Percentiles rank a stretch among this genome's conserved stretches.
phyloP scores from a whole-genome alignment of 2,888 invertebrate genomes.

The Euproctis similis region DNA sequence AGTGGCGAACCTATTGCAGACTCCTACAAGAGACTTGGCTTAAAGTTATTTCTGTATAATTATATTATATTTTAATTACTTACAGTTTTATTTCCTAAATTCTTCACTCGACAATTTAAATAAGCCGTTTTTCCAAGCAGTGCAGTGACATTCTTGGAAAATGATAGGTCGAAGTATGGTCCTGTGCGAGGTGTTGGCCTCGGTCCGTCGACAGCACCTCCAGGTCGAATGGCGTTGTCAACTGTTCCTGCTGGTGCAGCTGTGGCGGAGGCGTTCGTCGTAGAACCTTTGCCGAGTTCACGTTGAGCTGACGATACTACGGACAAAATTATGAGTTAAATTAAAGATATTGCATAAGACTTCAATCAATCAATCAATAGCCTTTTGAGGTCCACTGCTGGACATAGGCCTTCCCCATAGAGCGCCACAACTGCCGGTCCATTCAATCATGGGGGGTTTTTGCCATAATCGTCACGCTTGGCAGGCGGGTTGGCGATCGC shows the following conservation, averaged over 20 bases:
- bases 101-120: slow-evolving; percentile 91
- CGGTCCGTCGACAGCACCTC: slow-evolving; percentile 50
- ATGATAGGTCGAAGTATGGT: slow-evolving; percentile 85
- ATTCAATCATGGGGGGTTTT: no score
- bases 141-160: slow-evolving; percentile 86
- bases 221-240: slow-evolving; percentile 65
- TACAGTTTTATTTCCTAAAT: slow-evolving; percentile 93
- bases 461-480: no score
- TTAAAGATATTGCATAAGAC: no score
- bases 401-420: no score
- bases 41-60: neutral
- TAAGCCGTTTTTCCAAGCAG: slow-evolving; percentile 92
- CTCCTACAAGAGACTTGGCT: neutral
- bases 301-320: slow-evolving; percentile 69
- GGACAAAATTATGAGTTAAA: no score
- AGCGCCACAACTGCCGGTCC: no score
- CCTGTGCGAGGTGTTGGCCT: slow-evolving; percentile 75
- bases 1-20: neutral
- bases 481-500: no score
- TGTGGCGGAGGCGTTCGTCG: slow-evolving; percentile 55
- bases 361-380: no score
- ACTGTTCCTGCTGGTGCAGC: slow-evolving; percentile 73
- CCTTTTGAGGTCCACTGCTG: no score
- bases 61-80: slow-evolving; percentile 64
- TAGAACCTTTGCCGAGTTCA: slow-evolving; percentile 56